Evolutionary conservation across 2,888 invertebrate genomes (phyloP), one percentile per base, ranked within the genome.

Genomic region (Pseudanteris insignis): DNA sequence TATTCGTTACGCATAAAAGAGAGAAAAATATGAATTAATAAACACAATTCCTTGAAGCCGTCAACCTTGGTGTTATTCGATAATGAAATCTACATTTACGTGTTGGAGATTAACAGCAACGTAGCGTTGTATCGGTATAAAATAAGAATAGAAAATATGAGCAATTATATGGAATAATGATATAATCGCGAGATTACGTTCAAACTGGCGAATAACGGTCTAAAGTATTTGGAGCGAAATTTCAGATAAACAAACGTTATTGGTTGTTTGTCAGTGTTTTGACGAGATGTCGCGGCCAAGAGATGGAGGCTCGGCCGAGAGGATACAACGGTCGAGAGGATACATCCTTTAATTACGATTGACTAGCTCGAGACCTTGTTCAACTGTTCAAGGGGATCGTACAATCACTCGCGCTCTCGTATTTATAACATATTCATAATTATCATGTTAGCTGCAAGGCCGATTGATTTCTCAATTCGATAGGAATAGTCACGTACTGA

Each of bases 341-440:
- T 18, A 15, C 55, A 57, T 62, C 53, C 60, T 62, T 38, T 57
- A 32, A 36, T 60, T 53, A 44, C 38, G 57, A 37, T 57, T 58
- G 63, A 63, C 34, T 60, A 50, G 61, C 41, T 10, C 25, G 55
- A 41, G 53, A 64, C 59, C 59, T 59, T 58, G 64, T 58, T 57
- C 63, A 57, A 43, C 33, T 60, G 63, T 44, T 63, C 59, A 58
- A 63, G 59, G 51, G 55, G 51, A 65, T 37, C 50, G 67, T 68
- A 70, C 75, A 76, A 74, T 74, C 75, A 70, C 74, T 74, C 48
- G 68, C 64, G 67, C 67, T 72, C 73, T 74, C 70, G 72, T 76
- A 77, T 77, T 75, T 74, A 74, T 77, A 77, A 77, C 69, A 74
- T 75, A 77, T 76, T 77, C 74, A 71, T 77, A 78, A 77, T 78